A percentile compares a stretch with the other conserved stretches of the same genome.
Conservation (phyloP, 1,140 invertebrate genomes). For the Bombus superbus region DNA sequence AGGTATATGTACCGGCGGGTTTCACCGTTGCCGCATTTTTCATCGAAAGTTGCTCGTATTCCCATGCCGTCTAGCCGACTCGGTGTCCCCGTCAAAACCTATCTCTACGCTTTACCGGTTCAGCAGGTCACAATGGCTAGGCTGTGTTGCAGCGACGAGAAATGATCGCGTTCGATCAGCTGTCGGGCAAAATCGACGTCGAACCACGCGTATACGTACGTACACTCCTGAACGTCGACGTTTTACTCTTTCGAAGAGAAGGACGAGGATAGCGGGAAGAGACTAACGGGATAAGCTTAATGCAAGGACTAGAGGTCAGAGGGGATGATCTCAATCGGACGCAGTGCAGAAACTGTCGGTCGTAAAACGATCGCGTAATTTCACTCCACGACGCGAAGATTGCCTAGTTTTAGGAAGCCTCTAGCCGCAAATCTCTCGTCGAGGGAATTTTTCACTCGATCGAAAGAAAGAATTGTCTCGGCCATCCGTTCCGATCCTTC, state of each 20-base stretch:
- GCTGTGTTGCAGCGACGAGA: constrained; percentile 12
- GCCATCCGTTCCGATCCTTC: not conserved
- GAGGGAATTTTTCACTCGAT: constrained; percentile 59
- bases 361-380: constrained; percentile 50
- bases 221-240: not conserved
- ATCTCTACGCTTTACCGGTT: constrained; percentile 53
- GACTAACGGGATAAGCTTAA: constrained; percentile 42
- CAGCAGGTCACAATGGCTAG: constrained; percentile 37
- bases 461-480: constrained; percentile 52
- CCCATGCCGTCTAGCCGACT: not conserved
- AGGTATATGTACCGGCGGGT: not conserved
- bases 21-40: constrained; percentile 28
- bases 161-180: constrained; percentile 38
- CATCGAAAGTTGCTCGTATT: constrained; percentile 37
- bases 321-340: constrained; percentile 38
- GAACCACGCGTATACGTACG: not conserved
- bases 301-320: constrained; percentile 33
- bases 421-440: no score
- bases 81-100: constrained; percentile 34
- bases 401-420: constrained; percentile 34
- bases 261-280: not conserved
- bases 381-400: constrained; percentile 46
- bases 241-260: constrained; percentile 15
- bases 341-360: constrained; percentile 21
- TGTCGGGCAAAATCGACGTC: constrained; percentile 3